A percentile compares a stretch with the other conserved stretches of the same genome.
Conservation (phyloP, 2,113 vertebrate genomes). For the Silurus meridionalis region DNA sequence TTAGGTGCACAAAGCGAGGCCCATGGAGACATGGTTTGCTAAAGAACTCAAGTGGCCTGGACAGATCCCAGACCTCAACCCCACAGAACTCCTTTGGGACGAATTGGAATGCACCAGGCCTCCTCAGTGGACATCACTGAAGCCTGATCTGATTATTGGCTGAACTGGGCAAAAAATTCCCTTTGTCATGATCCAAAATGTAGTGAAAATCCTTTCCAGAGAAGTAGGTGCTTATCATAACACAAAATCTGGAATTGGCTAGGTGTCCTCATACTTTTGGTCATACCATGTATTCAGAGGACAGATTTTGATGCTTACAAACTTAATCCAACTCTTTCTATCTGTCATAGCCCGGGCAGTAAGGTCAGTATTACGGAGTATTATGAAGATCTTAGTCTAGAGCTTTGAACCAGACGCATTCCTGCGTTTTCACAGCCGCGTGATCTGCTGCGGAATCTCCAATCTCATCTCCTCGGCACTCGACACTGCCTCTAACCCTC, state of each 20-base stretch:
- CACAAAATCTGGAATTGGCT: not conserved
- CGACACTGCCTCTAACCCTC: not conserved
- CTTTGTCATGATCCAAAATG: not conserved
- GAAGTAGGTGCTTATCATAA: not conserved
- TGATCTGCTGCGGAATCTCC: constrained; percentile 44
- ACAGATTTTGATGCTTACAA: not conserved
- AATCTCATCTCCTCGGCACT: constrained; percentile 17
- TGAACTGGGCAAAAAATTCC: not conserved
- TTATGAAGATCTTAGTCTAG: not conserved
- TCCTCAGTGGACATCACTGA: not conserved
- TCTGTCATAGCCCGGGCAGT: not conserved
- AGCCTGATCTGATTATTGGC: not conserved
- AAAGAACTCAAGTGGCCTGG: not conserved
- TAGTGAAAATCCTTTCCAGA: not conserved
- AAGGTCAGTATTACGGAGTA: constrained; percentile 13
- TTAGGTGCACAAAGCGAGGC: not conserved
- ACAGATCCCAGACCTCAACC: not conserved
- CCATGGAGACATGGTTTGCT: not conserved
- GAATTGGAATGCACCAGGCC: not conserved
- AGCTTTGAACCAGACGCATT: constrained; percentile 49
- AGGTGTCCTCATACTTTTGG: not conserved
- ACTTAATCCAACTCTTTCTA: not conserved
- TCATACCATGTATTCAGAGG: not conserved
- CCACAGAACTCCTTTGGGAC: not conserved
- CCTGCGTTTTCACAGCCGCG: constrained; percentile 43